Evolutionary conservation across 2,888 invertebrate genomes (phyloP), one percentile per base, ranked within the genome.

Genomic region (Dioctria rufipes): DNA sequence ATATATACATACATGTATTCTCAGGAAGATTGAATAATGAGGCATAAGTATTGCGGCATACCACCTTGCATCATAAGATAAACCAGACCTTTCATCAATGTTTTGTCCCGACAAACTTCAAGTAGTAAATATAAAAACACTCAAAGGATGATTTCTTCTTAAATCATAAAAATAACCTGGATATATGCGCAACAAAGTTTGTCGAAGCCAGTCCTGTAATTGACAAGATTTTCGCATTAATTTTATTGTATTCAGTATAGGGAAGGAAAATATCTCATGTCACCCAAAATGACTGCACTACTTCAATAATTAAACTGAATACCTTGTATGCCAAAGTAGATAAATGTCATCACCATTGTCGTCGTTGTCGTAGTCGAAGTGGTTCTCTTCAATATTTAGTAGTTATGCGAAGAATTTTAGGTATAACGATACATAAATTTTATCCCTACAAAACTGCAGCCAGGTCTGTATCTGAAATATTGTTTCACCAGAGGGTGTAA

Each of bases 61-160:
- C 37, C 71, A 51, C 37, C 54, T 40, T 51, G 39, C 71, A 49
- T 51, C 13, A 71, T 46, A 54, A 25, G 51, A 71, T 71, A 46
- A 71, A 71, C 8, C 39, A 71, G 37, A 71, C 54, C 37, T 71
- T 51, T 71, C 46, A 71, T 71, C n/a, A 51, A 71, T 71, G 54
- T 67, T 71, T 71, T 51, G 37, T 51, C 71, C 54, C 51, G 37
- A 54, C 71, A 71, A 67, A 71, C 40, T 37, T 39, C 49, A 5
- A 37, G 71, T 51, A 54, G 71, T 51, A 39, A 71, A 71, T 71
- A 51, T 37, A 39, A 49, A 46, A 13, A 43, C 37, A 5, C 67
- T 46, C 46, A 8, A 43, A 43, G 46, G 46, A 49, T 43, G 46
- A 49, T 67, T 49, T 2, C 51, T 49, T 11, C 11, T 49, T 9